Base-by-base conservation (phyloP, 2,888 invertebrate genomes). In the Chamaedrilus cognettii region DNA sequence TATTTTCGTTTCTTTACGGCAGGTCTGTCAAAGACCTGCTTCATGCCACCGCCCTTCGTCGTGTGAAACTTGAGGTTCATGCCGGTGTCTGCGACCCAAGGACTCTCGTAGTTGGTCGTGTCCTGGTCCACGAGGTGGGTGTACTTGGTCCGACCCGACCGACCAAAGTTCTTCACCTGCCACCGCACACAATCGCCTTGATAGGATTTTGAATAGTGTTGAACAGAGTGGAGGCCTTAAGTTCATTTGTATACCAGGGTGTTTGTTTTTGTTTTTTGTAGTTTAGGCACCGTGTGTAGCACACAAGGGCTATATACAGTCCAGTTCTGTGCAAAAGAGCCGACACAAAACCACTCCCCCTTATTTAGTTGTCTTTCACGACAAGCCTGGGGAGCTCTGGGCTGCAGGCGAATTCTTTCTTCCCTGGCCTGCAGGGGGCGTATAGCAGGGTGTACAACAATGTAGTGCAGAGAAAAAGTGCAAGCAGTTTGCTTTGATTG, bases 41-140 rank as follows among this genome's bases (percentile, higher is more conserved):
- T 93, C 87, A 94, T 90, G 26, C 96, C 97, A 19, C 95, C 98
- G 1, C 96, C 91, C 82, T 92, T 91, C 80, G 91, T 90, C 75
- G 89, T 88, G 78, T 91, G 90, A 79, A 94, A 94, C 83, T 94
- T 94, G 55, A 92, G 85, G 82, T 93, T 94, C 81, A 91, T 91
- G 0, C 91, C 88, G 0, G 94, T 93, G 79, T 97, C 96, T 11
- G 91, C 90, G 69, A 92, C 91, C 99, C 99, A 99, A 0, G 97
- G 95, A 0, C 96, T 96, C 81, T 98, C 96, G 78, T 96, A 96
- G 80, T 94, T 93, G 0, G 99, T 99, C 0, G 98, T 99, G 81
- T 99, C 99, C 84, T 99, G 99, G 85, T 97, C 98, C 0, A 99
- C 97, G 79, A 99, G 87, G 86, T 99, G 99, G 0, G 99, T 99